Percentiles rank a stretch among this genome's conserved stretches.
phyloP scores from a whole-genome alignment of 2,113 vertebrate genomes.

The Muntiacus reevesi region DNA sequence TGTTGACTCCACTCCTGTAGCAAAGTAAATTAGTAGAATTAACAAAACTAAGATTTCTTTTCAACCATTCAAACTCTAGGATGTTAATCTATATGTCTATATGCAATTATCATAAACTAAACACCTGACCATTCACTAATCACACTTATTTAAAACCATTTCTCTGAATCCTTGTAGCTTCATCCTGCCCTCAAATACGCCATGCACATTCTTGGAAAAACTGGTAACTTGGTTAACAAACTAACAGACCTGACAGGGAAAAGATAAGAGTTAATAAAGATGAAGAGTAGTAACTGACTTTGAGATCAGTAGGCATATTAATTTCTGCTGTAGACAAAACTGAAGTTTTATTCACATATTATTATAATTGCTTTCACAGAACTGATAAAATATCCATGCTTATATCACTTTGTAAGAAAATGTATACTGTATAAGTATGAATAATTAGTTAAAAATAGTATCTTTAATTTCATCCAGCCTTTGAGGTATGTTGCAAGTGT shows the following conservation, averaged over 20 bases:
- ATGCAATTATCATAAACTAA: background rate
- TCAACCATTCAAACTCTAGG: conserved; percentile 57
- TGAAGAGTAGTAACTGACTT: conserved; percentile 38
- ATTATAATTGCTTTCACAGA: background rate
- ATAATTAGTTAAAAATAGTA: background rate
- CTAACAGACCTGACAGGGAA: conserved; percentile 43
- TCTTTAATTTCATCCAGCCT: conserved; percentile 27
- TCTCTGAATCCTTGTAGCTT: background rate
- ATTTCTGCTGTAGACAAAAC: conserved; percentile 36
- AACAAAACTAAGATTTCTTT: conserved; percentile 63
- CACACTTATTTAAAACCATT: background rate
- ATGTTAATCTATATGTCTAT: background rate
- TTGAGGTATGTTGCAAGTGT: background rate
- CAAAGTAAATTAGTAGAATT: conserved; percentile 79
- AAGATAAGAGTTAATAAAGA: conserved; percentile 54
- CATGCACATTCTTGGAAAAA: conserved; percentile 64
- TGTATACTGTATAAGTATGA: background rate
- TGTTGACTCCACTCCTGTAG: conserved; percentile 97
- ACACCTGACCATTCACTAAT: conserved; percentile 31
- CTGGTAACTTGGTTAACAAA: conserved; percentile 59
- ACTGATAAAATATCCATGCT: conserved; percentile 20
- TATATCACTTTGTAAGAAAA: conserved; percentile 12
- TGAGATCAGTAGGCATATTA: conserved; percentile 35
- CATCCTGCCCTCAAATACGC: conserved; percentile 74
- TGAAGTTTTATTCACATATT: conserved; percentile 1